Conservation (phyloP, 2,888 invertebrate genomes). For the Neoaliturus tenellus region DNA sequence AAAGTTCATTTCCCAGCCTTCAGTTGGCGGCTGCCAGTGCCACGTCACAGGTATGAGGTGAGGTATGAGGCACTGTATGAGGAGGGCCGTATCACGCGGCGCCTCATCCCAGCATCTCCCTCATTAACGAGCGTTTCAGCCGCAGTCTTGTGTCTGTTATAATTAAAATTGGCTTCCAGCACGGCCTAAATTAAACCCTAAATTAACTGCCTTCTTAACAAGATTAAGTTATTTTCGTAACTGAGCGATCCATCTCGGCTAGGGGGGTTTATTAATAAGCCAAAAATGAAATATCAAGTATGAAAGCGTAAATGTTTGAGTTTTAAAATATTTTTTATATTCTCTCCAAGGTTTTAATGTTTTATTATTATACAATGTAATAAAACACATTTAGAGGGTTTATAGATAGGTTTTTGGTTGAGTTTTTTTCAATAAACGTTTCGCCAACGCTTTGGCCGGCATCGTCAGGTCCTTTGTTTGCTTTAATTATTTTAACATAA, state of each 20-base stretch:
- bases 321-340: no score
- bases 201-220: constrained; percentile 24
- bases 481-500: no score
- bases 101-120: background rate
- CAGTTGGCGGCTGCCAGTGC: no score
- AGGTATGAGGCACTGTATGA: background rate
- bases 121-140: constrained; percentile 18
- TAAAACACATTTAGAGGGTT: no score
- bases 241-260: constrained; percentile 6
- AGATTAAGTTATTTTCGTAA: constrained; percentile 16
- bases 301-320: no score
- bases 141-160: constrained; percentile 20
- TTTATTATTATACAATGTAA: no score
- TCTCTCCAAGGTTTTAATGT: no score
- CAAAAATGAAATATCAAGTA: background rate
- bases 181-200: constrained; percentile 25
- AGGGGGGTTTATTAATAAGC: background rate
- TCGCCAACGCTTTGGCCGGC: no score
- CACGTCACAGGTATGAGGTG: background rate
- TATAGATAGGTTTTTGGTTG: no score
- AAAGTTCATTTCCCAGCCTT: no score
- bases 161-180: constrained; percentile 33
- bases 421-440: no score
- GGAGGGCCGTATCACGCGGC: background rate
- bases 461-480: no score